Percentiles rank a stretch among this genome's conserved stretches.
Conservation (phyloP, 2,888 invertebrate genomes). For the Synanthedon formicaeformis region DNA sequence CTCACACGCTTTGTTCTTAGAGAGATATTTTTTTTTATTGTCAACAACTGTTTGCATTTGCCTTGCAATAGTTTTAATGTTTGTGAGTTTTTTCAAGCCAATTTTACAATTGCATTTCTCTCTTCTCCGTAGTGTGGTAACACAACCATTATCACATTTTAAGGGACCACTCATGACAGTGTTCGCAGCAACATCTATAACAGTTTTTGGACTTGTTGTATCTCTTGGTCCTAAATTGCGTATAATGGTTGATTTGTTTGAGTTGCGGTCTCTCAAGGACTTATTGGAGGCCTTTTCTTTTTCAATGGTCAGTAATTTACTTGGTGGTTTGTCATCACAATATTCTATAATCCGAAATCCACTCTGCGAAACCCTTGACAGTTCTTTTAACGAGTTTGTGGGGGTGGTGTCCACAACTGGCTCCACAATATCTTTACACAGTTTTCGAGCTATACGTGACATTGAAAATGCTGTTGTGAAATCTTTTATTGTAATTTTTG, state of each 20-base stretch:
- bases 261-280: conserved; percentile 13
- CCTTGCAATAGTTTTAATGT: conserved; percentile 16
- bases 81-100: conserved; percentile 11
- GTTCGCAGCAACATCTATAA: conserved; percentile 25
- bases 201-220: conserved; percentile 16
- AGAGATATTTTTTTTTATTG: conserved; percentile 7
- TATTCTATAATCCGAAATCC: background rate
- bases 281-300: conserved; percentile 27
- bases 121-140: conserved; percentile 33
- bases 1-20: conserved; percentile 34
- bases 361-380: too few species aligned
- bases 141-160: conserved; percentile 27
- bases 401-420: conserved; percentile 18
- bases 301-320: conserved; percentile 19
- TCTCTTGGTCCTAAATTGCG: conserved; percentile 23
- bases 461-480: conserved; percentile 14
- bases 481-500: too few species aligned
- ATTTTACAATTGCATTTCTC: conserved; percentile 24
- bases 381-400: conserved; percentile 7
- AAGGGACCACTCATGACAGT: conserved; percentile 30
- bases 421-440: conserved; percentile 38
- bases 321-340: conserved; percentile 13
- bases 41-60: conserved; percentile 22
- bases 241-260: conserved; percentile 10
- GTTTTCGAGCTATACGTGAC: conserved; percentile 35